Evolutionary conservation across 2,113 vertebrate species (phyloP).

Genomic region (Connochaetes taurinus): DNA sequence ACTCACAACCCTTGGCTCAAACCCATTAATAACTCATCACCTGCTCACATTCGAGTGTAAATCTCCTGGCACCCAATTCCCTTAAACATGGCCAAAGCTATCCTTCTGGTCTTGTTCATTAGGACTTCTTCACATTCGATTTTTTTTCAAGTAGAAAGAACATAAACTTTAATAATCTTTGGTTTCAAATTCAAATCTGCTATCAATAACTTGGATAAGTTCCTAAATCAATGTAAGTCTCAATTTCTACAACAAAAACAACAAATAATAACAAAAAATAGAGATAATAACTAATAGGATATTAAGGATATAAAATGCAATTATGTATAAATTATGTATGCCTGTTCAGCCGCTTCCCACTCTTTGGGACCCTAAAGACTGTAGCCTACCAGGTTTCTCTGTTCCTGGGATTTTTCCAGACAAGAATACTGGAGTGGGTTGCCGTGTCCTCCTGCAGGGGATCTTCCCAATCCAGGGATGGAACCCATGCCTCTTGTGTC

Average conservation of each 20-base stretch:
- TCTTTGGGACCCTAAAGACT: neutral
- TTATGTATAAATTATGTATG: neutral
- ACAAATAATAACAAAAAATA: neutral
- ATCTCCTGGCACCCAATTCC: neutral
- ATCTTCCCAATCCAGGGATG: neutral
- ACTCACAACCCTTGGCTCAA: neutral
- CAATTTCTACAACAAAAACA: neutral
- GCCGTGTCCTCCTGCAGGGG: neutral
- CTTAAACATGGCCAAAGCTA: neutral
- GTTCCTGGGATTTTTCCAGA: neutral
- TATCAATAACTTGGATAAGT: neutral
- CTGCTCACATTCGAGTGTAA: neutral
- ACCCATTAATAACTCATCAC: neutral
- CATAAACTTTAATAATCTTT: neutral
- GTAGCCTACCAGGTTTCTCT: neutral
- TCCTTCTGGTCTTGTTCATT: neutral
- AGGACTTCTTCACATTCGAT: neutral
- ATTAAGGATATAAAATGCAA: neutral
- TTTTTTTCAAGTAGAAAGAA: neutral
- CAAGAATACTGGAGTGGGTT: neutral
- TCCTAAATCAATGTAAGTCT: neutral
- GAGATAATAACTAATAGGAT: neutral
- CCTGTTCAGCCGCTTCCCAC: rapidly evolving
- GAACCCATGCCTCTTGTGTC: neutral
- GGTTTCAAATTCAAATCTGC: neutral